Percentiles rank a stretch among this genome's conserved stretches.
Evolutionary conservation across 1,140 invertebrate genomes (phyloP).

Genomic region (Metopolophium dirhodum): DNA sequence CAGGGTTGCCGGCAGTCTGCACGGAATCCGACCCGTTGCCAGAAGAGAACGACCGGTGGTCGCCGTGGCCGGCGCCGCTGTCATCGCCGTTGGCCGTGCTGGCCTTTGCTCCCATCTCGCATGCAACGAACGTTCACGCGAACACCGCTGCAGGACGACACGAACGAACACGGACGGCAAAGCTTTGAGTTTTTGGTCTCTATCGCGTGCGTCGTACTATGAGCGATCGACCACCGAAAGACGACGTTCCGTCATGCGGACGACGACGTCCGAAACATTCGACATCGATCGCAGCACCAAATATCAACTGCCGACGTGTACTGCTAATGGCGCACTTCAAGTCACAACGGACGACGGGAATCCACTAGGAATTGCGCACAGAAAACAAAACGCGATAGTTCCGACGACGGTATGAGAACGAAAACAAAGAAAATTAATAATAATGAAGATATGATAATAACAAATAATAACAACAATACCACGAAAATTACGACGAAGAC

Average conservation of each 20-base stretch:
- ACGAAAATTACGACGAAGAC: conserved; percentile 2
- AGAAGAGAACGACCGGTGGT: conserved; percentile 78
- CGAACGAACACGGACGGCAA: neutral
- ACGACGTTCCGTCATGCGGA: neutral
- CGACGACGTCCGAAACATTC: neutral
- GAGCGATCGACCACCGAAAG: neutral
- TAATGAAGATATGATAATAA: neutral
- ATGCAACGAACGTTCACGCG: conserved; percentile 48
- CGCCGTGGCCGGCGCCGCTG: conserved; percentile 74
- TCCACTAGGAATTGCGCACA: neutral
- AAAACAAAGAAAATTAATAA: conserved; percentile 14
- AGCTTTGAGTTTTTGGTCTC: neutral
- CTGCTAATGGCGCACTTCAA: neutral
- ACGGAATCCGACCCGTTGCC: conserved; percentile 71
- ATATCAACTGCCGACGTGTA: neutral
- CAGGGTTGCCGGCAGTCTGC: conserved; percentile 70
- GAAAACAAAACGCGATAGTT: neutral
- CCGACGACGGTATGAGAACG: neutral
- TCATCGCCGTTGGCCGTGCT: conserved; percentile 76
- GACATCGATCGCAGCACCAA: neutral
- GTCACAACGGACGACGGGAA: neutral
- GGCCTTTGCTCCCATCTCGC: conserved; percentile 79
- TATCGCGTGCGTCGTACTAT: conserved; percentile 17
- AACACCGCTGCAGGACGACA: neutral
- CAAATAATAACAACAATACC: neutral